These are phyloP conservation scores for Musca vetustissima DNA, from an alignment of 1,140 invertebrate species.

Conservation along the genomic window DNA sequence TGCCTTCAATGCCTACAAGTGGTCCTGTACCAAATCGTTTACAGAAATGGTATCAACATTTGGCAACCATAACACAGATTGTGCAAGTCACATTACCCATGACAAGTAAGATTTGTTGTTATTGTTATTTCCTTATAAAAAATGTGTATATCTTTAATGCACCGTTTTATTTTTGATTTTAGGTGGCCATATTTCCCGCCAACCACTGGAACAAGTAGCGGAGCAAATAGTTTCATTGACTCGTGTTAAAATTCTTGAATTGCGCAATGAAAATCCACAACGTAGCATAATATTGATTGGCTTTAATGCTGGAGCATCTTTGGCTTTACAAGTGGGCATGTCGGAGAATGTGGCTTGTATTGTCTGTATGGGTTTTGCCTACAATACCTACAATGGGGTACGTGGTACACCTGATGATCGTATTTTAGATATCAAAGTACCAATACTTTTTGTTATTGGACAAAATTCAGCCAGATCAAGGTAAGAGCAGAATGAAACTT, in stretches of 20 bases:
- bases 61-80: slow-evolving; percentile 70
- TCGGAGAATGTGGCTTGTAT: slow-evolving; percentile 72
- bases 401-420: slow-evolving; percentile 79
- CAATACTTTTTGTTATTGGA: slow-evolving; percentile 80
- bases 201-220: slow-evolving; percentile 49
- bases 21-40: slow-evolving; percentile 60
- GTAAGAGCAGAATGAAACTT: slow-evolving; percentile 16
- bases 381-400: slow-evolving; percentile 72
- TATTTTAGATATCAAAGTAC: slow-evolving; percentile 71
- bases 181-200: slow-evolving; percentile 42
- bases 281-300: slow-evolving; percentile 77
- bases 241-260: slow-evolving; percentile 70
- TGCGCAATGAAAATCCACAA: slow-evolving; percentile 68
- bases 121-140: no score
- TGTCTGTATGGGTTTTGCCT: slow-evolving; percentile 79
- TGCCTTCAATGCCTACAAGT: slow-evolving; percentile 63
- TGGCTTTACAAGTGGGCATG: slow-evolving; percentile 70
- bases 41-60: slow-evolving; percentile 70
- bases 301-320: slow-evolving; percentile 72
- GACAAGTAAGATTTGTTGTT: slow-evolving; percentile 36
- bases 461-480: slow-evolving; percentile 66
- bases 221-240: slow-evolving; percentile 73
- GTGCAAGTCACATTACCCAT: slow-evolving; percentile 64
- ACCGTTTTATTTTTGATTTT: background rate
- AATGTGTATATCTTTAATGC: background rate